phyloP scores from a whole-genome alignment of 2,888 invertebrate species.

The Pecten maximus region DNA sequence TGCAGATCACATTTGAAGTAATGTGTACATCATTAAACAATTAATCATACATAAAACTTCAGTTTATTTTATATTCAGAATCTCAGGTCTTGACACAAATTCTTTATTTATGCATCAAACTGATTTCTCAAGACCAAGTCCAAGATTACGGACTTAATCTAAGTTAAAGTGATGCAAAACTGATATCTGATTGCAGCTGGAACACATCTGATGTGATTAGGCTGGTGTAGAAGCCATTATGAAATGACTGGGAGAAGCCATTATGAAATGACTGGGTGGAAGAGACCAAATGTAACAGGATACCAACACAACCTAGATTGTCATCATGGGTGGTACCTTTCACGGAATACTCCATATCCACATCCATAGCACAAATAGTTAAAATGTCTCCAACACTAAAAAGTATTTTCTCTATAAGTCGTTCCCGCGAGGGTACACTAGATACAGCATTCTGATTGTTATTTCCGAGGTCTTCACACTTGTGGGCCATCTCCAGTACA shows the following conservation, averaged over 20 bases:
- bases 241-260: not conserved
- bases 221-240: not conserved
- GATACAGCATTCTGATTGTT: conserved; percentile 54
- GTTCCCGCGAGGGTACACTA: conserved; percentile 84
- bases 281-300: not conserved
- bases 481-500: conserved; percentile 93
- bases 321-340: conserved; percentile 85
- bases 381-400: conserved; percentile 93
- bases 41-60: not conserved
- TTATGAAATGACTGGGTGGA: not conserved
- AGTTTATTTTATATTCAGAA: not conserved
- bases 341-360: conserved; percentile 94
- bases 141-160: not conserved
- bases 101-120: not conserved
- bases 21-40: too few species aligned
- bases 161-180: not conserved
- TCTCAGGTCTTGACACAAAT: not conserved
- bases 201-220: not conserved
- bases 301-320: not conserved
- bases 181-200: not conserved
- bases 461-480: conserved; percentile 84
- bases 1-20: too few species aligned
- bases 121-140: not conserved
- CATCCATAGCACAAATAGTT: conserved; percentile 91
- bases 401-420: conserved; percentile 90